phyloP scores from a whole-genome alignment of 2,797 vertebrate genomes.

The Intellagama lesueurii region DNA sequence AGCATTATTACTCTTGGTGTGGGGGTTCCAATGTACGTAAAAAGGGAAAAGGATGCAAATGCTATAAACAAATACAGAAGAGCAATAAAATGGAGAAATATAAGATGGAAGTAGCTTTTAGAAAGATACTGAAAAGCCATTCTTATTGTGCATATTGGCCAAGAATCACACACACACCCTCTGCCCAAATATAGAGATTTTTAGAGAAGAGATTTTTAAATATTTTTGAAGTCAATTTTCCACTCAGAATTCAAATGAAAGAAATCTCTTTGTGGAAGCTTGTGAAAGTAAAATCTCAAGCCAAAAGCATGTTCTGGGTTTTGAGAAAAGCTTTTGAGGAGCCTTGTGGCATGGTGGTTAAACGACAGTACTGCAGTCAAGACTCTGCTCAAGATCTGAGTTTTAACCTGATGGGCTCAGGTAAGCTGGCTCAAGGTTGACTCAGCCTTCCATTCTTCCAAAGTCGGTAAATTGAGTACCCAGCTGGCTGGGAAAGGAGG shows the following conservation, averaged over 20 bases:
- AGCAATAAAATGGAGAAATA: neutral
- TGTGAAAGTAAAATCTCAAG: neutral
- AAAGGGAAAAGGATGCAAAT: neutral
- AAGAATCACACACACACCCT: no score
- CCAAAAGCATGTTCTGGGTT: neutral
- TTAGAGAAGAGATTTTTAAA: neutral
- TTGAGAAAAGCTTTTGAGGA: neutral
- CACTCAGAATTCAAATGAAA: neutral
- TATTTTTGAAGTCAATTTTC: neutral
- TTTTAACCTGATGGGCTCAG: no score
- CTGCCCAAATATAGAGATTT: neutral
- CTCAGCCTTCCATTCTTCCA: no score
- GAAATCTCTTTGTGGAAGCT: neutral
- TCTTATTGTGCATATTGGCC: neutral
- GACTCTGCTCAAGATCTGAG: no score
- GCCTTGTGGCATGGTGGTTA: no score
- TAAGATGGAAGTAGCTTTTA: neutral
- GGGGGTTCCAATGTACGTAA: neutral
- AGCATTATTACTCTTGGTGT: no score
- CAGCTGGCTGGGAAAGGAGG: no score
- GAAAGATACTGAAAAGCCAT: neutral
- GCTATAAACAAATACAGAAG: neutral
- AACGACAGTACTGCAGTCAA: no score
- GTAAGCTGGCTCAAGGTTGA: no score
- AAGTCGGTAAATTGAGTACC: no score